Percentiles rank a stretch among this genome's conserved stretches.
Evolutionary conservation across 2,888 invertebrate genomes (phyloP).

Genomic region (Aproaerema taeniolella): DNA sequence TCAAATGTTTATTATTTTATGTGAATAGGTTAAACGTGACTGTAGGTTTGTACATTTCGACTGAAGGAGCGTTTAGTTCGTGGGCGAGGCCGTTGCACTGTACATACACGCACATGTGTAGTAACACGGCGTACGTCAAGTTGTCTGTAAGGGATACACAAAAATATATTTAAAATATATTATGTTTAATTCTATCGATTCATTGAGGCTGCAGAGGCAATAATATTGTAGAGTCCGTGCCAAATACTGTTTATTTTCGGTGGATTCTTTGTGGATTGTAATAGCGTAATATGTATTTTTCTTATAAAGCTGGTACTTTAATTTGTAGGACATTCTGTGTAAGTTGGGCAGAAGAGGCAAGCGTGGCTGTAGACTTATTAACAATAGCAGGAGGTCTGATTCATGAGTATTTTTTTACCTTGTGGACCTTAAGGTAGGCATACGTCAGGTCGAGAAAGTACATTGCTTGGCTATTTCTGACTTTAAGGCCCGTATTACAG

Average conservation of each 20-base stretch:
- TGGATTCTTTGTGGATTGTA: background rate
- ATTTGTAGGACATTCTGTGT: background rate
- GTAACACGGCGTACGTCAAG: constrained; percentile 34
- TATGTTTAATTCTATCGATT: constrained; percentile 30
- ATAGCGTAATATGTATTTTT: background rate
- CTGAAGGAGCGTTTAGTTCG: constrained; percentile 14
- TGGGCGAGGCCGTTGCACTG: constrained; percentile 46
- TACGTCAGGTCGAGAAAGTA: no score
- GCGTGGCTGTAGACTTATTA: no score
- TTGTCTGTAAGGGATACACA: constrained; percentile 50
- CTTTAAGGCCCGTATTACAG: no score
- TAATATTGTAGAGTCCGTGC: constrained; percentile 30
- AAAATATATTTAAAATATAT: constrained; percentile 34
- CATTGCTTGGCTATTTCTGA: no score
- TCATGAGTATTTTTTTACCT: no score
- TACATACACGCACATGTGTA: constrained; percentile 57
- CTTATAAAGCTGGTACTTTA: no score
- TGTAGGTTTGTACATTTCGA: constrained; percentile 24
- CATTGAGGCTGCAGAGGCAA: constrained; percentile 55
- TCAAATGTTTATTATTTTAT: constrained; percentile 43
- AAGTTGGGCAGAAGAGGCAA: background rate
- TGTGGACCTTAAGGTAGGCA: no score
- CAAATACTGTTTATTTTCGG: constrained; percentile 24
- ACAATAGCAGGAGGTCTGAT: no score
- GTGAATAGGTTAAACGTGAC: constrained; percentile 14